Base-by-base conservation (phyloP, 1,140 invertebrate species). In the Drosophila takahashii region DNA sequence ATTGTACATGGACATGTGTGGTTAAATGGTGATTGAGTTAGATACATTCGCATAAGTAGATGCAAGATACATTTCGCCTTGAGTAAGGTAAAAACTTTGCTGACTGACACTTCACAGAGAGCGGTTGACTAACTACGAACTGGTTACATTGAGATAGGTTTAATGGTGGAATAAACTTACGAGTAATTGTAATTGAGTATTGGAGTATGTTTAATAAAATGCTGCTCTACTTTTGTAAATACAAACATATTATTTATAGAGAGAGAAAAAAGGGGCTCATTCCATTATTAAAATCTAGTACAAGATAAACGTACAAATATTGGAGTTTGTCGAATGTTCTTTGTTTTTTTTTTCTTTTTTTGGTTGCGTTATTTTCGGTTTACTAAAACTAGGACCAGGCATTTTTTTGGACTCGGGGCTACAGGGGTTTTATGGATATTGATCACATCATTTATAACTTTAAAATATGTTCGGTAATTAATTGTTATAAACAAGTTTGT, bases 61-160 rank as follows among this genome's bases (percentile, higher is more conserved):
- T 75, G 79, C 78, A 59, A 39, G 48, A 50, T 39, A 45, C 39
- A 8, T 58, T 57, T 36, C 32, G 26, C 39, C 66, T 54, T 18
- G 34, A 57, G 39, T 39, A 39, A 32, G 41, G 41, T 48, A 37
- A 37, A 47, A 57, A 39, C 39, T 16, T 51, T 65, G 34, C 47
- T 45, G 60, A 53, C 39, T 47, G 51, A 71, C 64, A 74, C 47
- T 60, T 61, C 53, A 67, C 59, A 54, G 51, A 70, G 74, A 72
- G 57, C 73, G 79, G 61, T 64, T 59, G 37, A 66, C 81, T 85
- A 85, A 81, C 81, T 85, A 85, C 81, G 47, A 77, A 86, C 66
- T 57, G 76, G 76, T 75, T 65, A 85, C 83, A 85, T 60, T 67
- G 51, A 85, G 74, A 85, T 65, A 67, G 48, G 51, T 57, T 22